Conservation (phyloP, 2,888 invertebrate species). For the Linnaemya tessellans region DNA sequence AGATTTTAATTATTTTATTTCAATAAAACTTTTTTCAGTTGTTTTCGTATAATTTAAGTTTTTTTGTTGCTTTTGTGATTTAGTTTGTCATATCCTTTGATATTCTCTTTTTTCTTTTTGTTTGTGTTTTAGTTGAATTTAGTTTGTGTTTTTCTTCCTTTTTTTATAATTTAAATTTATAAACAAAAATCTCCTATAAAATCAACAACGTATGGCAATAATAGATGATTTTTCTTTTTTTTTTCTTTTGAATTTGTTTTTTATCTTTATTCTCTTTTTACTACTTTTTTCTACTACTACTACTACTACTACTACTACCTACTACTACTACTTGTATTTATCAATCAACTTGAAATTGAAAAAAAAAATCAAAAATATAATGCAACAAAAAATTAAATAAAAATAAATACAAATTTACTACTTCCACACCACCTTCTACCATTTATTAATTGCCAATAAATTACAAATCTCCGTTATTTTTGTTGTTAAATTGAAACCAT, state of each 20-base stretch:
- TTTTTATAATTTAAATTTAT: constrained; percentile 41
- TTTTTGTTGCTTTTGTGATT: constrained; percentile 24
- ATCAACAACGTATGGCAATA: constrained; percentile 74
- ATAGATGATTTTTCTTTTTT: constrained; percentile 74
- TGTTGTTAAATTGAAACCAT: constrained; percentile 56
- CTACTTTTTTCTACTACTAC: constrained; percentile 74
- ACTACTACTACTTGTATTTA: constrained; percentile 70
- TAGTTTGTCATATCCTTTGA: constrained; percentile 35
- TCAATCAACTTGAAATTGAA: constrained; percentile 69
- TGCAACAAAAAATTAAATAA: constrained; percentile 51
- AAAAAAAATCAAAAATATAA: constrained; percentile 63
- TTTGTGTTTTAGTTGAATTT: constrained; percentile 20
- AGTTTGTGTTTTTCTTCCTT: constrained; percentile 26
- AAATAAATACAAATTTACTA: constrained; percentile 38
- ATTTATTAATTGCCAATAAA: constrained; percentile 62
- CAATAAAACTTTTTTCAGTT: neutral
- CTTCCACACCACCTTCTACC: constrained; percentile 50
- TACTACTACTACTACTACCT: constrained; percentile 74
- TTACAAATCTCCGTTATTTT: constrained; percentile 57
- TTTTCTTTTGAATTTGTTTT: constrained; percentile 75
- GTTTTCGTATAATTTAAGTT: constrained; percentile 24
- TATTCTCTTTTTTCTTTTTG: constrained; percentile 10
- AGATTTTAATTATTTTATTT: constrained; percentile 2
- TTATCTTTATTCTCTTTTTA: constrained; percentile 74
- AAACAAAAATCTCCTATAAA: constrained; percentile 61